Percentiles rank a stretch among this genome's conserved stretches.
Conservation (phyloP, 2,888 invertebrate genomes). For the Eupithecia insigniata region DNA sequence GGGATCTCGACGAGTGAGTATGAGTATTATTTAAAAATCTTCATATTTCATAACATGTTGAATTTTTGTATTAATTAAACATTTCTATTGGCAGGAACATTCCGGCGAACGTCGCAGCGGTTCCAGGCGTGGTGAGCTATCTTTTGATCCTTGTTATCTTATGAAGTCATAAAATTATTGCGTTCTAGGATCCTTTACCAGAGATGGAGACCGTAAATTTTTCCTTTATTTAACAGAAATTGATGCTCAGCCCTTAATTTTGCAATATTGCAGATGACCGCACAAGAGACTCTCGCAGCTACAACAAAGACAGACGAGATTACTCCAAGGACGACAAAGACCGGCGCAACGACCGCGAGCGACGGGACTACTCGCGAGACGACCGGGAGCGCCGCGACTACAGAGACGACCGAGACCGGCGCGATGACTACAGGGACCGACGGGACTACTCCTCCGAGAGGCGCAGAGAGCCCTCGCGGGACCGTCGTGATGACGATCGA, state of each 20-base stretch:
- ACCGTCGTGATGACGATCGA: slow-evolving; percentile 35
- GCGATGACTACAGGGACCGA: slow-evolving; percentile 49
- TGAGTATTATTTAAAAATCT: background rate
- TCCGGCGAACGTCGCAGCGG: slow-evolving; percentile 75
- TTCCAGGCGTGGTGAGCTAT: slow-evolving; percentile 70
- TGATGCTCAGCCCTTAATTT: background rate
- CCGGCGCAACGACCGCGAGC: slow-evolving; percentile 54
- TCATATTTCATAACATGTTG: background rate
- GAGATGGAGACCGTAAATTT: too few relatives aligned
- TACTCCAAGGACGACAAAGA: slow-evolving; percentile 68
- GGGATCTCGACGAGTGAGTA: slow-evolving; percentile 53
- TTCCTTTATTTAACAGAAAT: too few relatives aligned
- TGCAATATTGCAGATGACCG: slow-evolving; percentile 61
- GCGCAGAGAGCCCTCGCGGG: slow-evolving; percentile 48
- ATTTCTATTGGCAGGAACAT: slow-evolving; percentile 68
- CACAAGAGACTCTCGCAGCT: slow-evolving; percentile 72
- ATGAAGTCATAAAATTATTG: too few relatives aligned
- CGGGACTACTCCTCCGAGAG: slow-evolving; percentile 58
- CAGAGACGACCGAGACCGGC: slow-evolving; percentile 50
- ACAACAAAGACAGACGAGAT: slow-evolving; percentile 70
- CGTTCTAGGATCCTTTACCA: background rate
- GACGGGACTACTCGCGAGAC: slow-evolving; percentile 55
- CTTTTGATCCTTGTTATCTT: background rate
- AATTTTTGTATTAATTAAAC: background rate
- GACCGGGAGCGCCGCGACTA: slow-evolving; percentile 49